Conservation (phyloP, 2,113 vertebrate species). For the Saccopteryx leptura region DNA sequence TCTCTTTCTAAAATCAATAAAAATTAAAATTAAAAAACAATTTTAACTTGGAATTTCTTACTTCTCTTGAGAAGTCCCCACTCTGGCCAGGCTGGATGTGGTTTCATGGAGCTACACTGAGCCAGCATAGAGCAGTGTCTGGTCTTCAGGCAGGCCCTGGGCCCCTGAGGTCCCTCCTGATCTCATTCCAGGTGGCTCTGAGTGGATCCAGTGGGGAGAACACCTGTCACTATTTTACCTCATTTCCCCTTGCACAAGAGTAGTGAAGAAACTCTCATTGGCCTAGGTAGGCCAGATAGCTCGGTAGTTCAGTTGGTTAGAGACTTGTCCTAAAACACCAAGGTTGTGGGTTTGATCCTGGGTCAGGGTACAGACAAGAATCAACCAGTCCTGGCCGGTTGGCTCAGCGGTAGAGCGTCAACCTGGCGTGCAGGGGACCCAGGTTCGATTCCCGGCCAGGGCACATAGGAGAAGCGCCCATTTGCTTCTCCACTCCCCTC, state of each 20-base stretch:
- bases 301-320: too few relatives aligned
- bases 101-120: not conserved
- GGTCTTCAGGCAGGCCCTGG: not conserved
- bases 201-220: not conserved
- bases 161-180: not conserved
- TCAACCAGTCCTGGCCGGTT: too few relatives aligned
- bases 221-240: not conserved
- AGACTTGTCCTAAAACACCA: too few relatives aligned
- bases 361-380: too few relatives aligned
- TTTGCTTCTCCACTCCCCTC: too few relatives aligned
- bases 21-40: not conserved
- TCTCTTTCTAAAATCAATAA: not conserved
- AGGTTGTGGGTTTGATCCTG: too few relatives aligned
- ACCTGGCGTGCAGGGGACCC: too few relatives aligned
- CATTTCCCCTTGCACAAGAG: not conserved
- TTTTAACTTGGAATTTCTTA: not conserved
- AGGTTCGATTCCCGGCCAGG: too few relatives aligned
- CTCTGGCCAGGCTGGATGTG: not conserved
- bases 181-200: not conserved
- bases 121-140: too few relatives aligned
- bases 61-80: not conserved
- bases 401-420: too few relatives aligned
- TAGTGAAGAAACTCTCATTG: not conserved
- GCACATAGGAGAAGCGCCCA: too few relatives aligned
- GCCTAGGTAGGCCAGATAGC: too few relatives aligned